These are phyloP conservation scores for Damaliscus lunatus DNA, from an alignment of 2,113 vertebrate species.

Conservation along the genomic window DNA sequence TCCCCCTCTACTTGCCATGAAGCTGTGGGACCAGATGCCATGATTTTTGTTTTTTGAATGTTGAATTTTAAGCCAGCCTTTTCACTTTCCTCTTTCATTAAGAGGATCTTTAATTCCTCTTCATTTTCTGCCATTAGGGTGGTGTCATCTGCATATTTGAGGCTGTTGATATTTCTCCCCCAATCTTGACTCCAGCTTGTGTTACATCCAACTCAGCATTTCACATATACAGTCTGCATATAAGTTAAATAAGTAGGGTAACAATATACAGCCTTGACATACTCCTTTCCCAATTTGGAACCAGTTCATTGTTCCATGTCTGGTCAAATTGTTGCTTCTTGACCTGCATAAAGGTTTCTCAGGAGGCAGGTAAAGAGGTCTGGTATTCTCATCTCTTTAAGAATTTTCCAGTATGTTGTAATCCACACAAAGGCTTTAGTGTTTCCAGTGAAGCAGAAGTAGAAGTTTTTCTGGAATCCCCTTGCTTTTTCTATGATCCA, in stretches of 20 bases:
- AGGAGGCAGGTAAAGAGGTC: not conserved
- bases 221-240: not conserved
- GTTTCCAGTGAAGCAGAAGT: not conserved
- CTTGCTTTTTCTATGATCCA: not conserved
- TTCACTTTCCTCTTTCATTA: not conserved
- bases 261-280: not conserved
- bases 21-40: not conserved
- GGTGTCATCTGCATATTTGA: not conserved
- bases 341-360: not conserved
- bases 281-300: not conserved
- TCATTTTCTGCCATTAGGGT: too few species aligned
- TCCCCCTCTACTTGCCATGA: not conserved
- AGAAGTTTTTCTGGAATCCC: not conserved
- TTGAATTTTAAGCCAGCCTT: not conserved
- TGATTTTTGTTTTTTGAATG: not conserved
- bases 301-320: not conserved
- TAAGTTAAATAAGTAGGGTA: not conserved
- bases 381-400: not conserved
- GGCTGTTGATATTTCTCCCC: not conserved
- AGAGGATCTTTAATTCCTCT: not conserved
- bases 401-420: not conserved
- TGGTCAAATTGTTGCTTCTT: not conserved
- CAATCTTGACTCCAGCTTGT: not conserved
- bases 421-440: not conserved
- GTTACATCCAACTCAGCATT: accelerated